Percentiles rank a stretch among this genome's conserved stretches.
Evolutionary conservation across 2,797 vertebrate species (phyloP).

Genomic region (Tangara arthus): DNA sequence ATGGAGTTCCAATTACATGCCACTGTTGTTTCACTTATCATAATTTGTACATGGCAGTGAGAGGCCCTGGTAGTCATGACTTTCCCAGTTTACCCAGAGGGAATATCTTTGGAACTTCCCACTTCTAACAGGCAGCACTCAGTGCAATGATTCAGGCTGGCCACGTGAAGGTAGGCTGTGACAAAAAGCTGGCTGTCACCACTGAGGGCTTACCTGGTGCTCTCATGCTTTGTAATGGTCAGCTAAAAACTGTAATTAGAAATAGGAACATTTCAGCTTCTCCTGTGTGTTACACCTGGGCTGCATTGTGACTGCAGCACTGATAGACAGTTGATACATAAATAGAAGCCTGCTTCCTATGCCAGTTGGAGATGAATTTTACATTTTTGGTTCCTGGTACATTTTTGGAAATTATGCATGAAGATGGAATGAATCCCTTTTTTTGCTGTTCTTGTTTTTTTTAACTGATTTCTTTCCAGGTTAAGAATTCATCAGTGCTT

Average conservation of each 20-base stretch:
- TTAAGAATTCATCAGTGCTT: slow-evolving; percentile 29
- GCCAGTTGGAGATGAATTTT: not conserved
- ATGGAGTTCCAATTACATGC: slow-evolving; percentile 33
- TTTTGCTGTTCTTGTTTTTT: not conserved
- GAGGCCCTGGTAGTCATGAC: slow-evolving; percentile 12
- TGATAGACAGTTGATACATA: not conserved
- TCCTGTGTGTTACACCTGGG: not conserved
- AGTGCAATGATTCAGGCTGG: slow-evolving; percentile 6
- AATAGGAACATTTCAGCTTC: not conserved
- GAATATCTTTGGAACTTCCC: slow-evolving; percentile 53
- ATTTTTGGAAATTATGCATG: not conserved
- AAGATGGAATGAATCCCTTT: not conserved
- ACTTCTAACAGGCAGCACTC: slow-evolving; percentile 29
- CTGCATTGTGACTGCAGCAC: not conserved
- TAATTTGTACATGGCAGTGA: slow-evolving; percentile 28
- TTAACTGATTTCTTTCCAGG: slow-evolving; percentile 6
- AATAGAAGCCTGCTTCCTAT: not conserved
- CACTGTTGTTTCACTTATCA: slow-evolving; percentile 27
- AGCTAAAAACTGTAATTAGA: not conserved
- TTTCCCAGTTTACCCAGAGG: slow-evolving; percentile 26
- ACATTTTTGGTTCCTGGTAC: not conserved
- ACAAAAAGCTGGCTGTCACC: slow-evolving; percentile 14
- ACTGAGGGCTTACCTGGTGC: not conserved
- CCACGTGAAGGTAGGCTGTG: not conserved
- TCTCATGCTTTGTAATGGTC: not conserved